phyloP scores from a whole-genome alignment of 2,888 invertebrate species.

The Agrochola macilenta region DNA sequence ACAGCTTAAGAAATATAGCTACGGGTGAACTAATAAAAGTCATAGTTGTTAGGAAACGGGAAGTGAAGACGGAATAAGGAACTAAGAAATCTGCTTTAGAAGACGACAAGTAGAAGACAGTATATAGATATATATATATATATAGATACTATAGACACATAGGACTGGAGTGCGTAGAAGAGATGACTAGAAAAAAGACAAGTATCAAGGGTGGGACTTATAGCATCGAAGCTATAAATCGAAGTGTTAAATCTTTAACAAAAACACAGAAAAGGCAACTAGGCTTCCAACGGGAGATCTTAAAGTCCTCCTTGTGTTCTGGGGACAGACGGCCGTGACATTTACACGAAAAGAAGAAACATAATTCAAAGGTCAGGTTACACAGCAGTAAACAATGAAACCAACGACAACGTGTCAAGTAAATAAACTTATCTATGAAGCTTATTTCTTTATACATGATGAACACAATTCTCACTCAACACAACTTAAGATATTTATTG shows the following conservation, averaged over 20 bases:
- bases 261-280: neutral
- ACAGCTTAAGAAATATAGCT: neutral
- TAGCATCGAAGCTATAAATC: neutral
- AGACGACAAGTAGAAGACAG: neutral
- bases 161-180: neutral
- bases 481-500: conserved; percentile 18
- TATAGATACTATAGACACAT: too few relatives aligned
- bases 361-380: neutral
- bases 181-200: neutral
- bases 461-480: neutral
- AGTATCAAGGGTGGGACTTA: neutral
- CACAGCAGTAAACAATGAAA: conserved; percentile 1
- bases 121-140: too few relatives aligned
- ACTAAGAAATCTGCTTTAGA: neutral
- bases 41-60: neutral
- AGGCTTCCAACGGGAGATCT: too few relatives aligned
- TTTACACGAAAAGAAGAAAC: neutral
- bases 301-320: neutral
- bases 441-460: neutral
- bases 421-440: neutral
- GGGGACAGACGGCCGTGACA: neutral
- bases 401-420: neutral
- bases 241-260: too few relatives aligned
- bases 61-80: neutral
- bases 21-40: neutral